Evolutionary conservation across 2,113 vertebrate species (phyloP), one percentile per base, ranked within the genome.

Genomic region (Sarotherodon lohbergeri): DNA sequence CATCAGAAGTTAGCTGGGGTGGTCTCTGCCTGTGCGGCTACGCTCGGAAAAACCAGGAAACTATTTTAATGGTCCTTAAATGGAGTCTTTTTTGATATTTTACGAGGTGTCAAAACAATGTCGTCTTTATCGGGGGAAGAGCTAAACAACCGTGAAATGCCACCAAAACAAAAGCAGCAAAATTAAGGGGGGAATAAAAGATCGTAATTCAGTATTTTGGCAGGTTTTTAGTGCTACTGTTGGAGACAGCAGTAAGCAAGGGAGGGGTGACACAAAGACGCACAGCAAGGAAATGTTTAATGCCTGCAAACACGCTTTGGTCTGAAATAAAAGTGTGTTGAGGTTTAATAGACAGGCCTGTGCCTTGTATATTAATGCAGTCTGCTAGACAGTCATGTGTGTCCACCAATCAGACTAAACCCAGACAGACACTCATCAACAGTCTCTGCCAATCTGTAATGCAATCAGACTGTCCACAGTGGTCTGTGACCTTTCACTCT

Each of bases 401-500:
- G 3, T 90, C 56, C 12, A 48, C n/a, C 41, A 12, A 9, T 36
- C 34, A 19, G 80, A 91, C 79, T 54, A 4, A 68, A 86, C 82
- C 66, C 90, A 78, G 73, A 52, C 73, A 90, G 85, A 83, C 90
- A 80, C 81, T 85, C 7, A 36, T 86, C 68, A 88, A 66, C 61
- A 36, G 80, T 32, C 59, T 71, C 36, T 66, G 63, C 59, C 19
- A 59, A 50, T 81, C 32, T 55, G 29, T 91, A 93, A 94, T 92
- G 61, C 29, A 89, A 91, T 88, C 81, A 90, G 73, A 83, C 88
- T 81, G 92, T 93, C 87, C 9, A 7, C 14, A 4, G 27, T 43
- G 6, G 50, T 71, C 88, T 82, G 83, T 82, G 90, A 89, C 89
- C 89, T 94, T 92, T 93, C 80, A 73, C 73, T 90, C 78, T 57